phyloP scores from a whole-genome alignment of 2,888 invertebrate species.

The Epiblema foenella region DNA sequence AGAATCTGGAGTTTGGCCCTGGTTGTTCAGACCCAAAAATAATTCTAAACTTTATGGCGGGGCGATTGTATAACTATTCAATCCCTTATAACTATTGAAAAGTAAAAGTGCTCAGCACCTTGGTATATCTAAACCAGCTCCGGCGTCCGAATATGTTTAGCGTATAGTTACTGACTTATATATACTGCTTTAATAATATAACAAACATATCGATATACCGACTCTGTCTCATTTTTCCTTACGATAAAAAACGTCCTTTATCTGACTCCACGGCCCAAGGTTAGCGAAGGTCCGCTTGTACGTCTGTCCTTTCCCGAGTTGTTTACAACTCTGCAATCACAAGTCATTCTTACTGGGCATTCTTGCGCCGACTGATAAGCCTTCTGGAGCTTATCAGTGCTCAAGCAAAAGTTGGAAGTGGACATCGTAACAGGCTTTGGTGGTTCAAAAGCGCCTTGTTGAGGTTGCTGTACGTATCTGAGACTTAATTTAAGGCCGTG shows the following conservation, averaged over 20 bases:
- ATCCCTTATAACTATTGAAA: no score
- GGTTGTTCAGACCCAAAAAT: no score
- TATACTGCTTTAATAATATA: background rate
- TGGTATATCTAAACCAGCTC: no score
- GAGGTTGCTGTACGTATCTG: no score
- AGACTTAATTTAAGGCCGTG: no score
- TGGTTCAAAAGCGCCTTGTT: background rate
- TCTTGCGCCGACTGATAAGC: background rate
- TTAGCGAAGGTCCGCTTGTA: slow-evolving; percentile 17
- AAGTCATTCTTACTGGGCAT: slow-evolving; percentile 20
- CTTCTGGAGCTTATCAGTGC: background rate
- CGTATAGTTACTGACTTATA: background rate
- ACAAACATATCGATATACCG: background rate
- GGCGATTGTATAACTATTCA: no score
- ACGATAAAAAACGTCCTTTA: slow-evolving; percentile 19
- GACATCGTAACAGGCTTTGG: background rate
- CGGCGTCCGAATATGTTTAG: background rate
- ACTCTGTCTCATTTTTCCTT: background rate
- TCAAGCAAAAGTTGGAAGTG: background rate
- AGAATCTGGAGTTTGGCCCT: no score
- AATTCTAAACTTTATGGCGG: no score
- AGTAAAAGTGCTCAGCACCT: no score
- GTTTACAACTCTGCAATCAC: slow-evolving; percentile 25
- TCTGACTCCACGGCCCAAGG: slow-evolving; percentile 1
- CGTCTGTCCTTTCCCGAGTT: slow-evolving; percentile 14